Conservation (phyloP, 2,113 vertebrate species). For the Steatornis caripensis region DNA sequence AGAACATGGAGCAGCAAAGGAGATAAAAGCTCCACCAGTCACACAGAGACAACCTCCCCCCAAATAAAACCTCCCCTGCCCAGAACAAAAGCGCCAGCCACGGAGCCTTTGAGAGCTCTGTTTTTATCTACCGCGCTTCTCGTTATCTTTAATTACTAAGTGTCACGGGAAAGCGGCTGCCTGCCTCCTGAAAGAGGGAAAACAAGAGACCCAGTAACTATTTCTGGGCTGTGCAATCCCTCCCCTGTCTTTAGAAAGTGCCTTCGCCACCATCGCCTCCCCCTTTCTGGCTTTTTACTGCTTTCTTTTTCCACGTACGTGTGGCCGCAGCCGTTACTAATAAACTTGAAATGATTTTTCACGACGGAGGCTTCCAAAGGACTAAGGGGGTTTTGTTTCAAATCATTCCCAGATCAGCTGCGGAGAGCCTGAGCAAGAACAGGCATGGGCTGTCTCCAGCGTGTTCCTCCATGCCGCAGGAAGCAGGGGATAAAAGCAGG, state of each 20-base stretch:
- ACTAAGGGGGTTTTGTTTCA: slow-evolving; percentile 63
- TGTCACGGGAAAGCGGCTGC: not conserved
- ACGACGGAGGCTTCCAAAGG: slow-evolving; percentile 57
- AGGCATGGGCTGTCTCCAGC: not conserved
- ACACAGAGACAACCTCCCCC: not conserved
- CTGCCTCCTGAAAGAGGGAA: not conserved
- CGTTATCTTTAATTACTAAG: slow-evolving; percentile 15
- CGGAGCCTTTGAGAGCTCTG: not conserved
- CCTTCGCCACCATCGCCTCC: not conserved
- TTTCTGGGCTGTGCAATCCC: slow-evolving; percentile 14
- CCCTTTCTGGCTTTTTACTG: not conserved
- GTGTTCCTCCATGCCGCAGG: slow-evolving; percentile 52
- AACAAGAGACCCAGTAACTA: not conserved
- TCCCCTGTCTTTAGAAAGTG: not conserved
- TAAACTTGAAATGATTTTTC: slow-evolving; percentile 72
- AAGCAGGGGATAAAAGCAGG: slow-evolving; percentile 37
- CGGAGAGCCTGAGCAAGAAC: slow-evolving; percentile 39
- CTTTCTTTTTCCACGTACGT: slow-evolving; percentile 37
- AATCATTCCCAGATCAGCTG: slow-evolving; percentile 73
- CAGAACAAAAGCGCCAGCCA: not conserved
- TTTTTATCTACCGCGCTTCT: not conserved
- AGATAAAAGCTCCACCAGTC: not conserved
- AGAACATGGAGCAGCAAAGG: not conserved
- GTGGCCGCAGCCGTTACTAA: slow-evolving; percentile 73
- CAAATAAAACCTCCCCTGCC: not conserved